Evolutionary conservation across 2,113 vertebrate species (phyloP).

Genomic region (Tetrao urogallus): DNA sequence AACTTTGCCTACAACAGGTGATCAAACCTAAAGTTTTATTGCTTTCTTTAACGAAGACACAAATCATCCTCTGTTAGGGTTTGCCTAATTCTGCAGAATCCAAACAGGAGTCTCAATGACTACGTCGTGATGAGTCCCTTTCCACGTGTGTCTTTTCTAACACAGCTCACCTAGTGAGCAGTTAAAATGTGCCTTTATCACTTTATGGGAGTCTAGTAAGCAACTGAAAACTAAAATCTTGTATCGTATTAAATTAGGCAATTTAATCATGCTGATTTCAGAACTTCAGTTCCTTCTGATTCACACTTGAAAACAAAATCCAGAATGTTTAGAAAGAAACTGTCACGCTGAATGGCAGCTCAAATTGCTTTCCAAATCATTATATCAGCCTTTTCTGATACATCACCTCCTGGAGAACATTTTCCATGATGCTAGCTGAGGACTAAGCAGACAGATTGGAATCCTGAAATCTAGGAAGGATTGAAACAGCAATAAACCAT

Average conservation of each 20-base stretch:
- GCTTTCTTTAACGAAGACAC: background rate
- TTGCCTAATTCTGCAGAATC: background rate
- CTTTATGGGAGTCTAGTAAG: conserved; percentile 26
- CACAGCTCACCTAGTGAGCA: background rate
- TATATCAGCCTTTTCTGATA: background rate
- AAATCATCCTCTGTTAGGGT: background rate
- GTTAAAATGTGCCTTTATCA: background rate
- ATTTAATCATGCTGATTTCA: conserved; percentile 47
- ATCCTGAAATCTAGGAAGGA: background rate
- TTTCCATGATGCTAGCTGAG: background rate
- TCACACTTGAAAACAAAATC: conserved; percentile 52
- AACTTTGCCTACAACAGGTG: background rate
- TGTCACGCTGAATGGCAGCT: background rate
- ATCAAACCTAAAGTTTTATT: background rate
- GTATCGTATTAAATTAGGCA: conserved; percentile 54
- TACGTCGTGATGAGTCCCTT: background rate
- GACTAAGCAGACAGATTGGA: background rate
- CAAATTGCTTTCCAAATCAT: conserved; percentile 23
- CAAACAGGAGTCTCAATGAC: background rate
- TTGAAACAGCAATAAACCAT: background rate
- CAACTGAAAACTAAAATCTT: conserved; percentile 38
- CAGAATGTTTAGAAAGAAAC: conserved; percentile 38
- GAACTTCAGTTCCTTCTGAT: conserved; percentile 19
- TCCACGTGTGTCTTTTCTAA: conserved; percentile 1
- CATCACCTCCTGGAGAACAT: background rate